These are phyloP conservation scores for Drosophila emarginata DNA, from an alignment of 2,888 invertebrate species.

Conservation along the genomic window DNA sequence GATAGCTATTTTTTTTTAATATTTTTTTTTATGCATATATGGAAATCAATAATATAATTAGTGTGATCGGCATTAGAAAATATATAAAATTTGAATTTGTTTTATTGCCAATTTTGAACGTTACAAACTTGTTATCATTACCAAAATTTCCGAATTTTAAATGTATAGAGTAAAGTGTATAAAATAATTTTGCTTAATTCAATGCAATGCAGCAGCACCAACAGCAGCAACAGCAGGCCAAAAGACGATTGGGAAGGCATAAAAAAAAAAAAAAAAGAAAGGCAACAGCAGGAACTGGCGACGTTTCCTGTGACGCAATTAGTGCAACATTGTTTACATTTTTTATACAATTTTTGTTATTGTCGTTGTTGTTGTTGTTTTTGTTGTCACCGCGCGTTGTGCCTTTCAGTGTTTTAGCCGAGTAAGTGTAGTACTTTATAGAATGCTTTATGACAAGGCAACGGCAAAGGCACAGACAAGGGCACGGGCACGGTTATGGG, in stretches of 20 bases:
- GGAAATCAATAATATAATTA: too few species aligned
- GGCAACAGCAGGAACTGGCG: constrained; percentile 30
- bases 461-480: not conserved
- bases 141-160: not conserved
- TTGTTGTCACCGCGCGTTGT: constrained; percentile 12
- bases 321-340: constrained; percentile 78
- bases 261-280: not conserved
- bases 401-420: constrained; percentile 30
- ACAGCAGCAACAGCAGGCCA: not conserved
- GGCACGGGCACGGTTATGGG: not conserved
- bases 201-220: not conserved
- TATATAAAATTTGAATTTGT: too few species aligned
- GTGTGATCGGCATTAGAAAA: too few species aligned
- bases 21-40: too few species aligned
- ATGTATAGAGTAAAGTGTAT: not conserved
- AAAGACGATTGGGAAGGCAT: not conserved
- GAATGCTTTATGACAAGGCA: constrained; percentile 12
- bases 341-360: constrained; percentile 11
- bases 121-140: not conserved
- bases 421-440: constrained; percentile 18
- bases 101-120: too few species aligned
- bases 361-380: constrained; percentile 5
- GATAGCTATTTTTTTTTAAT: too few species aligned
- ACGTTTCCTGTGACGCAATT: constrained; percentile 77
- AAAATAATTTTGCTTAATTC: constrained; percentile 3